A percentile compares a stretch with the other conserved stretches of the same genome.
These are phyloP conservation scores for Hyperopisus bebe DNA, from an alignment of 2,113 vertebrate species.

Conservation along the genomic window DNA sequence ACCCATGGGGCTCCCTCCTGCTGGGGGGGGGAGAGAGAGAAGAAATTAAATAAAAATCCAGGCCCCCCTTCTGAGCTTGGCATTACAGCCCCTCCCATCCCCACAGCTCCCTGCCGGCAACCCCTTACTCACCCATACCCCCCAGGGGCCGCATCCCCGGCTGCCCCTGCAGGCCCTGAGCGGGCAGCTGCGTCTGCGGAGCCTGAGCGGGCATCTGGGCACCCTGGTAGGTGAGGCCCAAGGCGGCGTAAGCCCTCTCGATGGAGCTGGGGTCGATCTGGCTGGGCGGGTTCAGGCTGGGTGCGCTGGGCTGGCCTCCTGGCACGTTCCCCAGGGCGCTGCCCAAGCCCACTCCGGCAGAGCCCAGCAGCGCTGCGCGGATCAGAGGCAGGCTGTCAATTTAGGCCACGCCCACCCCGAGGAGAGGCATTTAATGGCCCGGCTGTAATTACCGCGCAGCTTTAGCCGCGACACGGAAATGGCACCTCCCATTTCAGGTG, in stretches of 20 bases:
- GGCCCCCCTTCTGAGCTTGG: neutral
- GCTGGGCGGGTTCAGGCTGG: slow-evolving; percentile 81
- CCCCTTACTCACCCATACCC: slow-evolving; percentile 66
- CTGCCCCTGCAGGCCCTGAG: slow-evolving; percentile 70
- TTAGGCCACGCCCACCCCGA: neutral
- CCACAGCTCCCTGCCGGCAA: neutral
- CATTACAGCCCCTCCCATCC: neutral
- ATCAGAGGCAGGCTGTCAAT: neutral
- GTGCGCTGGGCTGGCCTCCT: slow-evolving; percentile 74
- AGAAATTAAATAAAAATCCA: neutral
- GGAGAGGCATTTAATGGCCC: neutral
- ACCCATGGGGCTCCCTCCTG: slow-evolving; percentile 81
- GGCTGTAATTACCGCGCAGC: neutral
- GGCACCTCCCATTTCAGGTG: neutral
- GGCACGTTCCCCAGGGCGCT: slow-evolving; percentile 71
- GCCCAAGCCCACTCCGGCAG: slow-evolving; percentile 70
- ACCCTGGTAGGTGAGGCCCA: slow-evolving; percentile 92
- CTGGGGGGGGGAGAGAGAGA: neutral
- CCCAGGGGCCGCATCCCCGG: slow-evolving; percentile 77
- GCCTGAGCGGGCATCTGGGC: slow-evolving; percentile 81
- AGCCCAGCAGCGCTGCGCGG: slow-evolving; percentile 75
- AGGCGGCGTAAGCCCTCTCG: slow-evolving; percentile 89
- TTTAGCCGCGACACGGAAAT: neutral
- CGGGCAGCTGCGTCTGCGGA: slow-evolving; percentile 64
- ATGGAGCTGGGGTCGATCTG: slow-evolving; percentile 98